A percentile compares a stretch with the other conserved stretches of the same genome.
Conservation (phyloP, 2,113 vertebrate species). For the Nothoprocta perdicaria region DNA sequence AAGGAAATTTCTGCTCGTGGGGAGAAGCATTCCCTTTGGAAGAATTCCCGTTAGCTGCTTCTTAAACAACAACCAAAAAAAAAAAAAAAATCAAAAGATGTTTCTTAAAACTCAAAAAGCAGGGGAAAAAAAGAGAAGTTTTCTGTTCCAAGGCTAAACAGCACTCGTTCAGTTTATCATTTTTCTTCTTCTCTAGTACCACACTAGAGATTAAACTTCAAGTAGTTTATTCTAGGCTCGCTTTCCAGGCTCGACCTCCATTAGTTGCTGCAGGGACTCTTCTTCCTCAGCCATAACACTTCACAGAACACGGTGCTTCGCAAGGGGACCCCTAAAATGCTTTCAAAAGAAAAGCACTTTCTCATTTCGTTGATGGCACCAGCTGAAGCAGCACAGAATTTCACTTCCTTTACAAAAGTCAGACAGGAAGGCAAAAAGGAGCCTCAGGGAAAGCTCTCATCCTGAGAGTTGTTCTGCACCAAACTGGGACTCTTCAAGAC, state of each 20-base stretch:
- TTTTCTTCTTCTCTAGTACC: neutral
- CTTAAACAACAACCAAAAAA: neutral
- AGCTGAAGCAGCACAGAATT: neutral
- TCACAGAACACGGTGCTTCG: neutral
- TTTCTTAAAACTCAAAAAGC: neutral
- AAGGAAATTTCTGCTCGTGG: neutral
- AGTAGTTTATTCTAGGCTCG: neutral
- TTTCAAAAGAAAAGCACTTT: neutral
- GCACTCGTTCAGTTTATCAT: neutral
- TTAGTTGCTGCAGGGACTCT: neutral
- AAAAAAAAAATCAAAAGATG: too few relatives aligned
- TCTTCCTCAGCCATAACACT: neutral
- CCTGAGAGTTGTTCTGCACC: neutral
- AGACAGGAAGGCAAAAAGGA: neutral
- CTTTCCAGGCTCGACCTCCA: neutral
- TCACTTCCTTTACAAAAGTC: neutral
- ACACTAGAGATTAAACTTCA: neutral
- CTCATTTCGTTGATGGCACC: neutral
- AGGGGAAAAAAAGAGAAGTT: neutral
- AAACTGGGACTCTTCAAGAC: neutral
- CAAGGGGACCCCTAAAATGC: neutral
- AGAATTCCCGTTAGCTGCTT: neutral
- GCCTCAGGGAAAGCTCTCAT: neutral
- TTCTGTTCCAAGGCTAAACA: neutral
- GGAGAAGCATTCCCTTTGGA: neutral